These are phyloP conservation scores for Diphyllodes magnificus DNA, from an alignment of 2,113 vertebrate genomes.

Conservation along the genomic window DNA sequence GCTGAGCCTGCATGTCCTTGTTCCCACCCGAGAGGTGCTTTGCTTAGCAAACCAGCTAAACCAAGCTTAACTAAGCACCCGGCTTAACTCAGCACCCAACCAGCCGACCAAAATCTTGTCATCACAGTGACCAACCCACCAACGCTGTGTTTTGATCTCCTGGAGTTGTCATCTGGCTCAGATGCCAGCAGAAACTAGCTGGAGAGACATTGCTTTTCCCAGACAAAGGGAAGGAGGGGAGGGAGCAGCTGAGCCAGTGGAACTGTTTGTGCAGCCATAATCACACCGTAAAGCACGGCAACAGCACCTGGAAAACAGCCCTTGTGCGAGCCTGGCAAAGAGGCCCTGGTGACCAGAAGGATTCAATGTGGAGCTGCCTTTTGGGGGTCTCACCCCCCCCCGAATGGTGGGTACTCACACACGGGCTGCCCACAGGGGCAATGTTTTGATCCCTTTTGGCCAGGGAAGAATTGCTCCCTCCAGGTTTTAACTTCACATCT, in stretches of 20 bases:
- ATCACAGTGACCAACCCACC: not conserved
- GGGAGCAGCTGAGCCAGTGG: not conserved
- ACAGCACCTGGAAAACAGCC: not conserved
- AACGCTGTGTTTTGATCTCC: not conserved
- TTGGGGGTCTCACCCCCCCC: not conserved
- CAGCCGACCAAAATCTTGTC: not conserved
- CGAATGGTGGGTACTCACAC: fast-evolving
- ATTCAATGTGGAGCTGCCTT: not conserved
- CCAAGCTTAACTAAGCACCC: not conserved
- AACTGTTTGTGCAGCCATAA: not conserved
- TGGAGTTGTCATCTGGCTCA: not conserved
- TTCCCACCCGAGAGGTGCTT: not conserved
- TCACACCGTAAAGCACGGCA: not conserved
- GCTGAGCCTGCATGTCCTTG: not conserved
- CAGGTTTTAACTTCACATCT: not conserved
- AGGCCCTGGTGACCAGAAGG: not conserved
- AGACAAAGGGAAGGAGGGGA: not conserved
- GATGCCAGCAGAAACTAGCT: not conserved
- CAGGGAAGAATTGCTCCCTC: not conserved
- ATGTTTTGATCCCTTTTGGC: not conserved
- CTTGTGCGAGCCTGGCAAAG: not conserved
- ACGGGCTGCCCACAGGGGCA: not conserved
- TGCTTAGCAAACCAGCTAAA: not conserved
- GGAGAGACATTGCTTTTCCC: not conserved
- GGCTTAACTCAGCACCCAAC: not conserved